Evolutionary conservation across 2,888 invertebrate genomes (phyloP), one percentile per base, ranked within the genome.

Genomic region (Cyclophora albipunctata): DNA sequence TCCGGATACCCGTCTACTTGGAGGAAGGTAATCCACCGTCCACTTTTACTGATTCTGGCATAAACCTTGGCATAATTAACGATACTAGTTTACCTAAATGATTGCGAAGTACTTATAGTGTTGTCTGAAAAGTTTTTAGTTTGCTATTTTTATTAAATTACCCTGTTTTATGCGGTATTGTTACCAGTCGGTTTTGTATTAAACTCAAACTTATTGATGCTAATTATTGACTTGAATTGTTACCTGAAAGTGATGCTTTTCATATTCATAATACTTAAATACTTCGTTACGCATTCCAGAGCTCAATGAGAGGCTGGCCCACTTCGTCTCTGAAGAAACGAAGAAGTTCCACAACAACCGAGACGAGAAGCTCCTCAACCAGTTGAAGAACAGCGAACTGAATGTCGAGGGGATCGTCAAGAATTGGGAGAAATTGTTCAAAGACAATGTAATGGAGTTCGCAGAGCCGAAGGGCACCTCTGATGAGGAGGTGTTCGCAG

Each of bases 361-460:
- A 62, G 92, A 92, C 54, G 92, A 91, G 50, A 90, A 89, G 50
- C 75, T 92, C 0, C 78, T 95, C 1, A 84, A 91, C 46, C 90
- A 90, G 50, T 90, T 92, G 0, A 91, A 90, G 59, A 90, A 89
- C 62, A 92, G 92, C 51, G 90, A 91, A 51, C 75, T 92, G 0
- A 93, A 94, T 71, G 84, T 94, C 1, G 96, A 96, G 65, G 92
- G 93, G 34, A 89, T 94, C 7, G 93, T 95, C 2, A 93, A 93
- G 66, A 91, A 91, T 65, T 96, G 95, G 92, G 96, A 96, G 71
- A 93, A 93, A 59, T 80, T 91, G 4, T 96, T 94, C 74, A 94
- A 93, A 56, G 91, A 95, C 71, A 96, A 97, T 82, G 93, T 96
- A 5, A 89, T 93, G 45, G 94, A 95, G 68, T 96, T 93, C 90